These are phyloP conservation scores for Cotesia chilonis DNA, from an alignment of 1,140 invertebrate genomes.

Conservation along the genomic window DNA sequence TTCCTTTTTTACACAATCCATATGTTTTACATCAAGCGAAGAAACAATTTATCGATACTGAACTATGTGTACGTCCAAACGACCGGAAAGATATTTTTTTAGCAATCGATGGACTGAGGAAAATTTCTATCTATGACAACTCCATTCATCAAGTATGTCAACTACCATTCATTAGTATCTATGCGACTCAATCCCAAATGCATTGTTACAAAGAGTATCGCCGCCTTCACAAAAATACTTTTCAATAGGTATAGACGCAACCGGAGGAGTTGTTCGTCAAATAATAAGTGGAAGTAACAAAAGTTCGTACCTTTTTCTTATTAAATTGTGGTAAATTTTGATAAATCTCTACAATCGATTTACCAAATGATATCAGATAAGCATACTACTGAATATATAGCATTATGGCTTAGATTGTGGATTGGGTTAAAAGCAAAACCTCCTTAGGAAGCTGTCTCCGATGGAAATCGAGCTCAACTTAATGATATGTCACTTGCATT, in stretches of 20 bases:
- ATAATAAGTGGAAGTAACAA: background rate
- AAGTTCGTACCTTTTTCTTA: background rate
- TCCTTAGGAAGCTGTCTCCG: conserved; percentile 1
- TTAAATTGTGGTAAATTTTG: background rate
- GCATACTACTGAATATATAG: background rate
- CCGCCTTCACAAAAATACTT: background rate
- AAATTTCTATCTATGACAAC: background rate
- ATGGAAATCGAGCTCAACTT: background rate
- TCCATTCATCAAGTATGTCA: background rate
- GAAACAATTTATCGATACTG: background rate
- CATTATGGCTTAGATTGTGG: background rate
- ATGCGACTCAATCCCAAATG: background rate
- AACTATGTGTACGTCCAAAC: background rate
- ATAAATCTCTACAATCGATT: background rate
- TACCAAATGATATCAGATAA: conserved; percentile 3
- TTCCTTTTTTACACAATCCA: background rate
- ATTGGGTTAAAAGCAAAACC: background rate
- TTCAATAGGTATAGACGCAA: background rate
- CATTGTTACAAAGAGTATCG: conserved; percentile 11
- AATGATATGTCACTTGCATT: conserved; percentile 4
- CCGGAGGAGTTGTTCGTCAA: background rate
- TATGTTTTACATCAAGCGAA: conserved; percentile 4
- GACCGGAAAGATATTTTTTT: background rate
- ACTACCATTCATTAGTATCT: background rate
- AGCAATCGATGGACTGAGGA: background rate